These are phyloP conservation scores for Ephydatia muelleri DNA, from an alignment of 37 sponge, comb jelly and placozoan genomes.

Conservation along the genomic window DNA sequence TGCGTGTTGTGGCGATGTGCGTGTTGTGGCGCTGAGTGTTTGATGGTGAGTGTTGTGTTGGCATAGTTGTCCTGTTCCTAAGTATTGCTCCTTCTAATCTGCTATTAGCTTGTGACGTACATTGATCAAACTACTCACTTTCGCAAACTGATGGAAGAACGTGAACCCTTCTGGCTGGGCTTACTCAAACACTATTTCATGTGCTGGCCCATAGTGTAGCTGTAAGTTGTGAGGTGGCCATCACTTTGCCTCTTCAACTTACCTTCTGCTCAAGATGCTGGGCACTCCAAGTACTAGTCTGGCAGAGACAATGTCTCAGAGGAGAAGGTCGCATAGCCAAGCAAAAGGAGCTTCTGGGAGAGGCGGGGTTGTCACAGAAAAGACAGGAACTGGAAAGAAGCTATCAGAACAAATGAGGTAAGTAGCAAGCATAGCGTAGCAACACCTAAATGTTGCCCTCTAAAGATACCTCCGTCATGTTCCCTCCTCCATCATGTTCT, in stretches of 20 bases:
- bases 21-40: too few relatives aligned
- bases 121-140: slow-evolving; percentile 49
- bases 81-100: neutral
- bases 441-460: neutral
- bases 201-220: too few relatives aligned
- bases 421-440: too few relatives aligned
- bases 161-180: slow-evolving; percentile 65
- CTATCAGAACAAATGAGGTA: slow-evolving; percentile 76
- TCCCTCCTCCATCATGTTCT: too few relatives aligned
- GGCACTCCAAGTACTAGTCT: slow-evolving; percentile 81
- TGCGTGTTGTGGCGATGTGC: too few relatives aligned
- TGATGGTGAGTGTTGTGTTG: too few relatives aligned
- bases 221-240: slow-evolving; percentile 30
- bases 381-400: slow-evolving; percentile 53
- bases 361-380: slow-evolving; percentile 64
- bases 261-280: slow-evolving; percentile 48
- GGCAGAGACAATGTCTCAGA: slow-evolving; percentile 45
- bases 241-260: neutral
- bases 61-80: too few relatives aligned
- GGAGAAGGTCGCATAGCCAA: slow-evolving; percentile 67
- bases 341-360: slow-evolving; percentile 66
- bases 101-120: slow-evolving; percentile 35
- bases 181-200: slow-evolving; percentile 72
- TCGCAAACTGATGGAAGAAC: slow-evolving; percentile 54
- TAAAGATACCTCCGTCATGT: slow-evolving; percentile 63